A percentile compares a stretch with the other conserved stretches of the same genome.
These are phyloP conservation scores for Hirudinaria manillensis DNA, from an alignment of 2,888 invertebrate genomes.

Conservation along the genomic window DNA sequence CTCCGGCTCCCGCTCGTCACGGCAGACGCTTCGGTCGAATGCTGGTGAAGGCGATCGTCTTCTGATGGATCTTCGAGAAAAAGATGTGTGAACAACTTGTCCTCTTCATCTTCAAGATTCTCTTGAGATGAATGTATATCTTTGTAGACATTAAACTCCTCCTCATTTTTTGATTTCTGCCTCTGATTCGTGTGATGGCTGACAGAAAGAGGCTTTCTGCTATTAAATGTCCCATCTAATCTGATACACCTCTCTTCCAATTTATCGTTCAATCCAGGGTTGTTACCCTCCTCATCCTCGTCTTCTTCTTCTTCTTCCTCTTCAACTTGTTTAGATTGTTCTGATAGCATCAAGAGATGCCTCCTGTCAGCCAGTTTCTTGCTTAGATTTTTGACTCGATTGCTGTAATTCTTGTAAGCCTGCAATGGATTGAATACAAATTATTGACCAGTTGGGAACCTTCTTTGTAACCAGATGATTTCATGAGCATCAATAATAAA, in stretches of 20 bases:
- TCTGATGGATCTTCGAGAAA: slow-evolving; percentile 8
- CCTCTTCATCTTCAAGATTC: slow-evolving; percentile 1
- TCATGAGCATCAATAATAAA: too few species aligned
- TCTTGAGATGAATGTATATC: background rate
- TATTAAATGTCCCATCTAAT: background rate
- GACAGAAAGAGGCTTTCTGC: background rate
- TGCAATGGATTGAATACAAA: background rate
- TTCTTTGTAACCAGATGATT: too few species aligned
- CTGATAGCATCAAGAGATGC: slow-evolving; percentile 27
- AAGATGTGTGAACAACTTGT: slow-evolving; percentile 10
- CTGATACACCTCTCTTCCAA: background rate
- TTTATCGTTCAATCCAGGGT: too few species aligned
- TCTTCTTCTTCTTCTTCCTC: slow-evolving; percentile 28
- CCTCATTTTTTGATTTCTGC: background rate
- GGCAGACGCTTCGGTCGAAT: background rate
- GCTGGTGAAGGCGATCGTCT: slow-evolving; percentile 2
- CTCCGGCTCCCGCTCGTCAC: background rate
- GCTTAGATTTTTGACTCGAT: slow-evolving; percentile 7
- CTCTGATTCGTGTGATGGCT: background rate
- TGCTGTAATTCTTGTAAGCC: slow-evolving; percentile 24
- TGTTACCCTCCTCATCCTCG: slow-evolving; percentile 1
- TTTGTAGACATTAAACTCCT: background rate
- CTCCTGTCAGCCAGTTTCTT: slow-evolving; percentile 23
- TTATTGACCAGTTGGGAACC: too few species aligned
- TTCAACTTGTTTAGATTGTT: slow-evolving; percentile 16